A percentile compares a stretch with the other conserved stretches of the same genome.
These are phyloP conservation scores for Pristionchus fissidentatus DNA, from an alignment of 2,888 invertebrate species.

Conservation along the genomic window DNA sequence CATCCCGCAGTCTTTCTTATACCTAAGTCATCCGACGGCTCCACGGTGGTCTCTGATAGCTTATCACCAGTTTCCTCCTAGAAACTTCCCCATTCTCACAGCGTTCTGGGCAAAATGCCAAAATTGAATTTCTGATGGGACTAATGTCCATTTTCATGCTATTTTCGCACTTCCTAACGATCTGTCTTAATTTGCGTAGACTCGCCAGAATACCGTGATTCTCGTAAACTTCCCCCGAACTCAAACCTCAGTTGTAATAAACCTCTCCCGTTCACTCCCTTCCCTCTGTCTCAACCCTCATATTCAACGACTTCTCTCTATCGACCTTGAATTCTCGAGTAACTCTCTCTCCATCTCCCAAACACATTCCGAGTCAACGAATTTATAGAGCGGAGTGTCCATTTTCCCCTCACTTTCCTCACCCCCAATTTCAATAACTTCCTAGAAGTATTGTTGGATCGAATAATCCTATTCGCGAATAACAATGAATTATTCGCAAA, in stretches of 20 bases:
- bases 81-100: not conserved
- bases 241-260: too few species aligned
- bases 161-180: not conserved
- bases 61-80: too few species aligned
- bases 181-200: not conserved
- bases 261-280: too few species aligned
- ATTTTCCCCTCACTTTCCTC: not conserved
- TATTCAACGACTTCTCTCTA: constrained; percentile 34
- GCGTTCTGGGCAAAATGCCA: too few species aligned
- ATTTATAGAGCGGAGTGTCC: too few species aligned
- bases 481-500: not conserved
- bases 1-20: not conserved
- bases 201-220: too few species aligned
- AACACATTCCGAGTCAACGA: constrained; percentile 8
- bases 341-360: not conserved
- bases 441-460: not conserved
- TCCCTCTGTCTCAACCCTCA: not conserved
- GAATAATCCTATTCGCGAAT: too few species aligned
- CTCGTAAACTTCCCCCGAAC: too few species aligned
- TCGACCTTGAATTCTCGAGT: constrained; percentile 31
- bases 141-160: not conserved
- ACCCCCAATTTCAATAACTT: not conserved
- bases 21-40: not conserved
- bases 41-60: too few species aligned
- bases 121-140: not conserved